Percentiles rank a stretch among this genome's conserved stretches.
Conservation (phyloP, 2,888 invertebrate genomes). For the Drosophila prolongata region DNA sequence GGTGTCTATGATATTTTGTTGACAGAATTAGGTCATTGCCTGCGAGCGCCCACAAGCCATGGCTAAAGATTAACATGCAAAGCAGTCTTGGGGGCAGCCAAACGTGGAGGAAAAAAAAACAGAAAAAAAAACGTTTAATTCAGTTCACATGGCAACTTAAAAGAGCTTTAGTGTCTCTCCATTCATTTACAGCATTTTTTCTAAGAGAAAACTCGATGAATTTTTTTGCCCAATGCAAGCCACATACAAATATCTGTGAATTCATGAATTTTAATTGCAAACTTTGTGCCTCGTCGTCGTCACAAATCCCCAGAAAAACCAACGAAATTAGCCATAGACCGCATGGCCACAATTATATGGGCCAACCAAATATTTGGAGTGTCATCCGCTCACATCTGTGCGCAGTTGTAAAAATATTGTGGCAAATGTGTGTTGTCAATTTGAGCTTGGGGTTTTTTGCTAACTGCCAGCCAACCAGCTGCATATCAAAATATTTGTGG, state of each 20-base stretch:
- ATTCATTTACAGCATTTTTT: not conserved
- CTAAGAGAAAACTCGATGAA: not conserved
- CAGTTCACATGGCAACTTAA: conserved; percentile 17
- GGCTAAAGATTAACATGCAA: conserved; percentile 55
- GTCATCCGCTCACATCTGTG: conserved; percentile 28
- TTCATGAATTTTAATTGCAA: conserved; percentile 36
- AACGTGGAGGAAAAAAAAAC: conserved; percentile 9
- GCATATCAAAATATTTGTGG: conserved; percentile 75
- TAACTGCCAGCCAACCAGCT: conserved; percentile 35
- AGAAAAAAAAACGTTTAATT: not conserved
- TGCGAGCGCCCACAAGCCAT: conserved; percentile 47
- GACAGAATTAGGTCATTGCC: conserved; percentile 72
- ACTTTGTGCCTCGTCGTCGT: conserved; percentile 9
- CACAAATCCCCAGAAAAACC: conserved; percentile 13
- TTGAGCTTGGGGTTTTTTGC: conserved; percentile 52
- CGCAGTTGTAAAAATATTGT: conserved; percentile 72
- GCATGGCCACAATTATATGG: conserved; percentile 58
- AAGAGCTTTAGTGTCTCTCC: not conserved
- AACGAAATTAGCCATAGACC: conserved; percentile 43
- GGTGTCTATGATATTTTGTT: conserved; percentile 57
- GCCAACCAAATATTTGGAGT: conserved; percentile 65
- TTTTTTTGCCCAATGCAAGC: not conserved
- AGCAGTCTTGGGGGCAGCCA: conserved; percentile 25
- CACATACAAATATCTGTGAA: conserved; percentile 31
- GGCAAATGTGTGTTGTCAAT: conserved; percentile 67